Conservation (phyloP, 2,797 vertebrate genomes). For the Loriculus beryllinus region DNA sequence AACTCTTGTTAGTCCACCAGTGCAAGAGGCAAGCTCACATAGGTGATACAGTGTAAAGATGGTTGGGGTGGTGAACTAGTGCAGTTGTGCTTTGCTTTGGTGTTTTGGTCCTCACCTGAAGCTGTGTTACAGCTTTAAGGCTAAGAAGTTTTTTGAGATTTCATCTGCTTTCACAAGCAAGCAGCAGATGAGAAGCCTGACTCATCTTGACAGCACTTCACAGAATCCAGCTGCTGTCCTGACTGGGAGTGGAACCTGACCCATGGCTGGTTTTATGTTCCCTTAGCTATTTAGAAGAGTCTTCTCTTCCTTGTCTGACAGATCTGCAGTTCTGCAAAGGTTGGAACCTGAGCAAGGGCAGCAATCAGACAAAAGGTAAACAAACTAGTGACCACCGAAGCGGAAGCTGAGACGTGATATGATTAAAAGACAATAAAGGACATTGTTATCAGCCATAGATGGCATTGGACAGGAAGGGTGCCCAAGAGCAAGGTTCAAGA, state of each 20-base stretch:
- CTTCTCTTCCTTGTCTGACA: slow-evolving; percentile 33
- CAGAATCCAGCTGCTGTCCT: not conserved
- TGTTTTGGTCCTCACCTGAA: not conserved
- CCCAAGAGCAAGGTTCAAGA: not conserved
- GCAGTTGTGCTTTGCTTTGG: not conserved
- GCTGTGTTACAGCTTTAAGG: not conserved
- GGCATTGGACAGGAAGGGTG: not conserved
- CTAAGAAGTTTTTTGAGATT: not conserved
- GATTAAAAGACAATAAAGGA: not conserved
- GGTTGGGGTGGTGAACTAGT: not conserved
- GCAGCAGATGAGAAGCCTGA: not conserved
- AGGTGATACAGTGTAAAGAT: not conserved
- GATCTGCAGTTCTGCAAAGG: slow-evolving; percentile 1
- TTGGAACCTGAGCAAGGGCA: not conserved
- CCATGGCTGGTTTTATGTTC: not conserved
- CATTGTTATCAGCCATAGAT: not conserved
- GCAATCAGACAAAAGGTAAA: slow-evolving; percentile 8
- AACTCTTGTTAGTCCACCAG: not conserved
- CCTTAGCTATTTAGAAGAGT: not conserved
- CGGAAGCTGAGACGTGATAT: not conserved
- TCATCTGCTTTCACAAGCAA: not conserved
- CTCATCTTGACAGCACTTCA: not conserved
- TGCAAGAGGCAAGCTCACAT: not conserved
- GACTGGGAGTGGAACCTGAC: not conserved
- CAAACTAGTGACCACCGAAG: not conserved